phyloP scores from a whole-genome alignment of 2,888 invertebrate species.

The Drosophila mimetica region DNA sequence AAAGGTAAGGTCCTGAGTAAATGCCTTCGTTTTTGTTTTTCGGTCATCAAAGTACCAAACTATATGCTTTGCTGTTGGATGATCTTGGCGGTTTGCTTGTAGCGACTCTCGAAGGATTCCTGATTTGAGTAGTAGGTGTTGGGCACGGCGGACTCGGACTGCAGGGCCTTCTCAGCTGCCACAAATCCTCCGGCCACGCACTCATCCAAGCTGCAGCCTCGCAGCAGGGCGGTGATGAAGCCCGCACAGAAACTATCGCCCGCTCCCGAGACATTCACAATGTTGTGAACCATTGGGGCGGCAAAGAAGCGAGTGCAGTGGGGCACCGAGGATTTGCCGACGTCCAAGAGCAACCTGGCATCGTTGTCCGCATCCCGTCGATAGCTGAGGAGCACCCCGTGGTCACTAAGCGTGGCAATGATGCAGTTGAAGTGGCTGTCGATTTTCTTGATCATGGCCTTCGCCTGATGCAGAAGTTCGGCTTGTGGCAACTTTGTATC shows the following conservation, averaged over 20 bases:
- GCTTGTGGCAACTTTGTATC: constrained; percentile 25
- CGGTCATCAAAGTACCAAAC: not conserved
- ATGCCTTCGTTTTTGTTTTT: not conserved
- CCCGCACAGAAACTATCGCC: constrained; percentile 92
- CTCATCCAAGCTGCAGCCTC: constrained; percentile 85
- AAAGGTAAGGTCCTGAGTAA: constrained; percentile 43
- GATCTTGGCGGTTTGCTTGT: constrained; percentile 39
- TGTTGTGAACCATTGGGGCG: constrained; percentile 72
- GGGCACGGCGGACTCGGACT: constrained; percentile 87
- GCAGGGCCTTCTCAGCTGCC: constrained; percentile 87
- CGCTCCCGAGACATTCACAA: constrained; percentile 92
- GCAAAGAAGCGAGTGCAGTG: constrained; percentile 64
- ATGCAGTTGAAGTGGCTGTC: constrained; percentile 86
- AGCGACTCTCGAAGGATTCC: constrained; percentile 45
- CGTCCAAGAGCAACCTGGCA: constrained; percentile 35
- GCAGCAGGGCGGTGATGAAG: constrained; percentile 88
- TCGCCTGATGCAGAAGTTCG: constrained; percentile 72
- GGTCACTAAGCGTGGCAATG: constrained; percentile 87
- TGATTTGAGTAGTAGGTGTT: constrained; percentile 74
- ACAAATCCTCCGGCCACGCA: constrained; percentile 87
- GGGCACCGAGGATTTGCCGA: constrained; percentile 57
- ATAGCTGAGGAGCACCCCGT: constrained; percentile 86
- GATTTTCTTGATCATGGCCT: constrained; percentile 82
- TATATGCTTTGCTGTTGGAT: constrained; percentile 51
- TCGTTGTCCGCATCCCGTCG: constrained; percentile 53